phyloP scores from a whole-genome alignment of 2,888 invertebrate species.

The Notodonta ziczac region DNA sequence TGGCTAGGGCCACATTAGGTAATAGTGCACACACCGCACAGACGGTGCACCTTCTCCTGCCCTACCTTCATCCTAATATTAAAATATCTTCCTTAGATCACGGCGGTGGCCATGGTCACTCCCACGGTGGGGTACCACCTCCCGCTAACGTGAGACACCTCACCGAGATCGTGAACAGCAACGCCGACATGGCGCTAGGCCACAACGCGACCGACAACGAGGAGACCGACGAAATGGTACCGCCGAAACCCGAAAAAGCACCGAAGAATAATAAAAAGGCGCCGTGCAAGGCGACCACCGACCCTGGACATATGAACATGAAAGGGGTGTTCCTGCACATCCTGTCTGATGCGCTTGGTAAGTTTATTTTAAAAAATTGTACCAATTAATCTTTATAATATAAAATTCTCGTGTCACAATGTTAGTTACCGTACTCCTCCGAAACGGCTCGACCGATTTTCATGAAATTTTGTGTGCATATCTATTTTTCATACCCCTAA shows the following conservation, averaged over 20 bases:
- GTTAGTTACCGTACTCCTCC: too few relatives aligned
- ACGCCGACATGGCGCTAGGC: constrained; percentile 77
- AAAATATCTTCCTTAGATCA: constrained; percentile 83
- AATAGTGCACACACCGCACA: too few relatives aligned
- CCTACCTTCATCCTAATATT: neutral
- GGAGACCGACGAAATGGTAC: constrained; percentile 79
- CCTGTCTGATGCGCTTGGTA: constrained; percentile 97
- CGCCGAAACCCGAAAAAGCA: constrained; percentile 58
- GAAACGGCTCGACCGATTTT: too few relatives aligned
- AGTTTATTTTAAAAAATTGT: constrained; percentile 44
- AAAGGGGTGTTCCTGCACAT: constrained; percentile 99
- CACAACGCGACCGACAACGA: constrained; percentile 74
- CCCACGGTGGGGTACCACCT: constrained; percentile 85
- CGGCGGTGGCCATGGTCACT: constrained; percentile 88
- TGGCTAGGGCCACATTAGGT: too few relatives aligned
- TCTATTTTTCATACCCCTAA: too few relatives aligned
- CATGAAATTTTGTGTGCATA: too few relatives aligned
- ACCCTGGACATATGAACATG: constrained; percentile 98
- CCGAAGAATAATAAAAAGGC: constrained; percentile 70
- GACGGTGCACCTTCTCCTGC: neutral
- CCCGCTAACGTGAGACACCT: constrained; percentile 77
- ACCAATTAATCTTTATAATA: too few relatives aligned
- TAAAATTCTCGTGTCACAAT: too few relatives aligned
- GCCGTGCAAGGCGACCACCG: constrained; percentile 59
- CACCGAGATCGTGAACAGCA: constrained; percentile 78